A percentile compares a stretch with the other conserved stretches of the same genome.
phyloP scores from a whole-genome alignment of 2,797 vertebrate species.

The Heteromormyrus szaboi region DNA sequence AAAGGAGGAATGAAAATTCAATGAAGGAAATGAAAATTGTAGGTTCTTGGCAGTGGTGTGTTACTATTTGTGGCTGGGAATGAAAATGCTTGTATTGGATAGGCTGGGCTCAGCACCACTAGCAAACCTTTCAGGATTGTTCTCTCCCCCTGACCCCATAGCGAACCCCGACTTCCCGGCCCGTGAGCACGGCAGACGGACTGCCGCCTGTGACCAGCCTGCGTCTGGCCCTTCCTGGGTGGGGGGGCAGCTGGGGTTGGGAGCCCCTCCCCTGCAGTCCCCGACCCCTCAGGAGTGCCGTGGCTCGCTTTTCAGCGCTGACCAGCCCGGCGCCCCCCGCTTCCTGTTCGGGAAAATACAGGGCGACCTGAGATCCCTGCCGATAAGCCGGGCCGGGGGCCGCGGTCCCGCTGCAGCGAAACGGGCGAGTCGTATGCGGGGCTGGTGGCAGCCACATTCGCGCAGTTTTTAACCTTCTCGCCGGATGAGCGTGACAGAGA shows the following conservation, averaged over 20 bases:
- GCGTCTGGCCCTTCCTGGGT: neutral
- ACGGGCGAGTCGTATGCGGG: neutral
- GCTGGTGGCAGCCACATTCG: neutral
- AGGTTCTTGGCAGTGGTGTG: neutral
- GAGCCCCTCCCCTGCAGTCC: neutral
- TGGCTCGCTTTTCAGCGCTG: constrained; percentile 31
- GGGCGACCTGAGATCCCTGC: constrained; percentile 60
- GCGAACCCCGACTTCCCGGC: neutral
- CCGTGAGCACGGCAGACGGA: neutral
- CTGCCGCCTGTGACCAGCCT: neutral
- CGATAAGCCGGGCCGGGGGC: constrained; percentile 61
- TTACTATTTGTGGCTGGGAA: neutral
- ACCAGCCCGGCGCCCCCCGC: constrained; percentile 23
- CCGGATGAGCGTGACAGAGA: neutral
- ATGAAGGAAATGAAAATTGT: neutral
- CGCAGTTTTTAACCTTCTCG: constrained; percentile 14
- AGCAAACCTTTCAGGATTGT: neutral
- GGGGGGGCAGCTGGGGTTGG: neutral
- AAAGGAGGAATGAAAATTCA: neutral
- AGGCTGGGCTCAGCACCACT: neutral
- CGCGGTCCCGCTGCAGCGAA: constrained; percentile 25
- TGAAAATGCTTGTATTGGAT: neutral
- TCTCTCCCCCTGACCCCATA: neutral
- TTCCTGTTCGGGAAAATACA: constrained; percentile 56
- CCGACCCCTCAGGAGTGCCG: constrained; percentile 38